Conservation (phyloP, 2,797 vertebrate genomes). For the Monodelphis domestica region DNA sequence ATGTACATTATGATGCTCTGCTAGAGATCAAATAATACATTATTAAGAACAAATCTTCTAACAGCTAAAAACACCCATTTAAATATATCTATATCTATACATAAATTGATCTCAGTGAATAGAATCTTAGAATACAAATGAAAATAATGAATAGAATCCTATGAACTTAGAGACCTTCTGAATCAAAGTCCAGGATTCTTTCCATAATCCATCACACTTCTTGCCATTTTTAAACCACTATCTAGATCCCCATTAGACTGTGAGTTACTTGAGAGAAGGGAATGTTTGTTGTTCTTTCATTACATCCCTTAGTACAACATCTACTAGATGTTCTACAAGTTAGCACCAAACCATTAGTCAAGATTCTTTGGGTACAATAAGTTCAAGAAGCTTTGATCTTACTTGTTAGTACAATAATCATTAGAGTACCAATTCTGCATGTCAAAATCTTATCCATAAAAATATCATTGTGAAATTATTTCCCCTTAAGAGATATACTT, state of each 20-base stretch:
- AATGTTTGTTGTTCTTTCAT: not conserved
- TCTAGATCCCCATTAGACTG: not conserved
- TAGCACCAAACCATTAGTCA: conserved; percentile 7
- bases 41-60: too few species aligned
- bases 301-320: not conserved
- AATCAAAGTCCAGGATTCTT: not conserved
- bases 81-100: too few species aligned
- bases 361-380: not conserved
- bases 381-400: conserved; percentile 8
- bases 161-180: not conserved
- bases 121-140: not conserved
- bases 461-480: not conserved
- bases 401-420: not conserved
- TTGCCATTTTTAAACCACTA: not conserved
- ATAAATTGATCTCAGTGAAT: too few species aligned
- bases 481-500: not conserved
- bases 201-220: not conserved
- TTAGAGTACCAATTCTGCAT: not conserved
- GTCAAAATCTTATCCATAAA: not conserved
- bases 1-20: too few species aligned
- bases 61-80: too few species aligned
- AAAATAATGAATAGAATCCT: not conserved
- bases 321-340: not conserved
- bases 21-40: too few species aligned
- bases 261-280: not conserved